Evolutionary conservation across 2,113 vertebrate species (phyloP), one percentile per base, ranked within the genome.

Genomic region (Cariama cristata): DNA sequence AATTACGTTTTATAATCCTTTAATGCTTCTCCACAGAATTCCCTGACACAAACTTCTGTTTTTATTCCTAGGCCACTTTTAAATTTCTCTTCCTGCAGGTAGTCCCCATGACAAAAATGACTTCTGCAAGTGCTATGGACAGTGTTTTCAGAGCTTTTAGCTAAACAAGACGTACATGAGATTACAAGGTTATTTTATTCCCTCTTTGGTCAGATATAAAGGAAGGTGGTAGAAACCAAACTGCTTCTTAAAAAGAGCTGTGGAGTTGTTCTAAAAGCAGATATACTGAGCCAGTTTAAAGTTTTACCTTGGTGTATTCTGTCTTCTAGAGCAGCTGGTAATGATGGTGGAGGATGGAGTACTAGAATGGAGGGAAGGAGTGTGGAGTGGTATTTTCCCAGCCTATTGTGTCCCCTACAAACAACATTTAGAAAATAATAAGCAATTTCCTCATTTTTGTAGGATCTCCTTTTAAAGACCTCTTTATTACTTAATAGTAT

Each of bases 261-360:
- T 45, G 20, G 7, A 17, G 19, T 45, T 73, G 16, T 59, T 71
- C 0, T 3, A 56, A 13, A 19, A 79, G 38, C 22, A 28, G 45
- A 28, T 15, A 14, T 3, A 4, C 44, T 40, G 7, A 40, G 4
- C 45, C n/a, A 14, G 11, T 27, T 11, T 45, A 9, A 26, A 28
- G 44, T 55, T 59, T 44, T 3, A 4, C 45, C 19, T 59, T 0
- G 0, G 21, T 16, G 13, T 44, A 3, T 73, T 62, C 27, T 21
- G 21, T 56, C 72, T 73, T 16, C 32, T 23, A 10, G 42, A 67
- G 60, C 20, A 47, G 14, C 13, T 23, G 4, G 27, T 22, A 35
- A n/a, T 24, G 52, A 27, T 58, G 11, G 28, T 56, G 55, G 59
- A 50, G n/a, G 32, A 14, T 26, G 11, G 40, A 76, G 19, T 50